phyloP scores from a whole-genome alignment of 2,797 vertebrate genomes.

The Trematomus bernacchii region DNA sequence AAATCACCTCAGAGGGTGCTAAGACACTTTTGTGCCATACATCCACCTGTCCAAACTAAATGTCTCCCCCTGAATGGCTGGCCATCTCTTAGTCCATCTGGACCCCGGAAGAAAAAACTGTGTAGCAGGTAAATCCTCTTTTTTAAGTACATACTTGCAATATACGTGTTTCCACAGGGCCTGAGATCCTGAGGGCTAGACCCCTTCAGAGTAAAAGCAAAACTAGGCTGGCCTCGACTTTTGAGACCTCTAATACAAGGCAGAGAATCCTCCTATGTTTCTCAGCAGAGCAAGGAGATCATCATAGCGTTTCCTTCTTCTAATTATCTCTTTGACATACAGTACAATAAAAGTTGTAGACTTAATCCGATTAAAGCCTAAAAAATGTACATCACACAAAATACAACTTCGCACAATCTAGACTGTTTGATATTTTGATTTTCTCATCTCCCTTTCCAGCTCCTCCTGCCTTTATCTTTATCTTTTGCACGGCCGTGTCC shows the following conservation, averaged over 20 bases:
- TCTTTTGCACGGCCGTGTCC: constrained; percentile 7
- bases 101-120: constrained; percentile 30
- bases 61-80: constrained; percentile 65
- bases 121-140: constrained; percentile 33
- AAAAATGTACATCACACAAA: neutral
- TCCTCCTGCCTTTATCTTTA: constrained; percentile 26
- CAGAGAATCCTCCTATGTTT: constrained; percentile 1
- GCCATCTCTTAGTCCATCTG: constrained; percentile 46
- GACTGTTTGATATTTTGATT: constrained; percentile 38
- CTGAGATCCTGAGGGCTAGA: constrained; percentile 25
- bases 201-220: constrained; percentile 28
- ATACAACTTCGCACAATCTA: constrained; percentile 4
- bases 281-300: constrained; percentile 30
- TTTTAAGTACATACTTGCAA: neutral
- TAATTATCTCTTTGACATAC: constrained; percentile 24
- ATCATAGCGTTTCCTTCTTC: constrained; percentile 17
- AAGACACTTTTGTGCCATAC: constrained; percentile 24
- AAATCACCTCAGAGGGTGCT: constrained; percentile 57
- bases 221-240: constrained; percentile 51
- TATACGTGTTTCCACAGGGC: neutral
- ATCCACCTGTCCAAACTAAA: constrained; percentile 47
- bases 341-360: constrained; percentile 12
- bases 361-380: neutral
- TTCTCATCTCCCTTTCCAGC: constrained; percentile 16
- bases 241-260: constrained; percentile 17